Conservation (phyloP, 1,140 invertebrate genomes). For the Drosophila kurseongensis region DNA sequence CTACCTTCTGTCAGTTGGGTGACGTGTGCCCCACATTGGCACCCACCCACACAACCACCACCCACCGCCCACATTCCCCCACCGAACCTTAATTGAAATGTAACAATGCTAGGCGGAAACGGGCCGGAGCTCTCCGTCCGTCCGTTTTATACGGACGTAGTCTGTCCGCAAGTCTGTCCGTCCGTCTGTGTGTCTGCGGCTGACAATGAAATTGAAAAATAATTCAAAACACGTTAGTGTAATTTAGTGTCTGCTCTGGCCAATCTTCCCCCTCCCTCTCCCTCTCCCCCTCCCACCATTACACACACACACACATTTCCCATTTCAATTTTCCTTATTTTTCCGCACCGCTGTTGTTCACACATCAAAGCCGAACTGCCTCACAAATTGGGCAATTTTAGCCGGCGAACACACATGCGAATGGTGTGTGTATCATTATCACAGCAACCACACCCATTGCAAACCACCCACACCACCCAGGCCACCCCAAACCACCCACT, state of each 20-base stretch:
- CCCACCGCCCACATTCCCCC: not conserved
- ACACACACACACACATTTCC: slow-evolving; percentile 5
- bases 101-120: slow-evolving; percentile 77
- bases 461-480: not conserved
- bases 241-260: slow-evolving; percentile 73
- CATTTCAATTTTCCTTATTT: slow-evolving; percentile 62
- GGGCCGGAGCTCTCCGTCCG: slow-evolving; percentile 33
- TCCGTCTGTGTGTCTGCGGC: slow-evolving; percentile 48
- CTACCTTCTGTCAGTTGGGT: not conserved
- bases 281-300: not conserved
- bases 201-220: slow-evolving; percentile 83
- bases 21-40: not conserved
- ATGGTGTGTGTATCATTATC: slow-evolving; percentile 75
- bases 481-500: slow-evolving; percentile 12
- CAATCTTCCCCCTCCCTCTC: not conserved
- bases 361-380: slow-evolving; percentile 74
- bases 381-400: slow-evolving; percentile 78
- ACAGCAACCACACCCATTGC: slow-evolving; percentile 67
- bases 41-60: not conserved
- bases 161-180: slow-evolving; percentile 17
- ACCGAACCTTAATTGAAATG: slow-evolving; percentile 76
- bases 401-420: slow-evolving; percentile 19
- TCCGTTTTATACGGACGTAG: slow-evolving; percentile 17
- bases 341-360: slow-evolving; percentile 54
- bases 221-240: slow-evolving; percentile 83